phyloP scores from a whole-genome alignment of 2,113 vertebrate genomes.

The Guaruba guarouba region DNA sequence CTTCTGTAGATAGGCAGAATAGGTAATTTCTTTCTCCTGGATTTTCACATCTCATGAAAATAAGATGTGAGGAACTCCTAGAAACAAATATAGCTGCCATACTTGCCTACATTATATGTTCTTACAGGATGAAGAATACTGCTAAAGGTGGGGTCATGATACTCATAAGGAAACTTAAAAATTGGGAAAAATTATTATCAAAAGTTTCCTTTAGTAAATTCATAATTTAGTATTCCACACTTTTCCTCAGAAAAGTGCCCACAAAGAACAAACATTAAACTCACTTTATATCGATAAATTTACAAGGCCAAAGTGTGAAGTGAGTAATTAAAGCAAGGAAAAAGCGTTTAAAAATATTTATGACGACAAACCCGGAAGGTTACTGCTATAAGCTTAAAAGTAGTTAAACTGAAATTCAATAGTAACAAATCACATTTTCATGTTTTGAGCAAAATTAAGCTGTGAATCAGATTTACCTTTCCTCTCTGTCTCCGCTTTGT shows the following conservation, averaged over 20 bases:
- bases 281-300: background rate
- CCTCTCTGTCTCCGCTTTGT: background rate
- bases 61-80: background rate
- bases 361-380: rapidly evolving
- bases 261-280: background rate
- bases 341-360: background rate
- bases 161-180: background rate
- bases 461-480: rapidly evolving
- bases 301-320: background rate
- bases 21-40: background rate
- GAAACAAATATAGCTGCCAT: background rate
- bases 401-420: background rate
- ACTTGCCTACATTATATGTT: background rate
- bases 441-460: background rate
- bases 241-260: background rate
- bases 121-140: background rate
- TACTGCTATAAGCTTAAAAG: background rate
- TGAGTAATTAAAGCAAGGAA: background rate
- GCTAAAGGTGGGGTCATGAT: background rate
- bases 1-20: background rate
- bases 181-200: background rate
- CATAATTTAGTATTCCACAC: background rate
- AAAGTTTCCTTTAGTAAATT: background rate
- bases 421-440: rapidly evolving
- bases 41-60: background rate